These are phyloP conservation scores for Himalopsyche phryganea DNA, from an alignment of 1,140 invertebrate genomes.

Conservation along the genomic window DNA sequence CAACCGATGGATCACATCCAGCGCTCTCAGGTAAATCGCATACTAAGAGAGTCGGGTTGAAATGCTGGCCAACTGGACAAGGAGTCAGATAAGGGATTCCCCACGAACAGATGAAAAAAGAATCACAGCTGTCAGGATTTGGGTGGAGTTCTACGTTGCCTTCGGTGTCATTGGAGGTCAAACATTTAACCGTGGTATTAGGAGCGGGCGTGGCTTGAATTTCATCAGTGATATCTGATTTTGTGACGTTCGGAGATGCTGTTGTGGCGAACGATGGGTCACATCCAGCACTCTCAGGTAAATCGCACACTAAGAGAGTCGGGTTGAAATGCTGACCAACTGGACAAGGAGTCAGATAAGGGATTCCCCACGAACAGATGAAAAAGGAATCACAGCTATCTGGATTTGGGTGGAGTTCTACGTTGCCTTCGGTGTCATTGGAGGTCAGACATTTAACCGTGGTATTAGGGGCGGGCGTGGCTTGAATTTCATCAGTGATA, in stretches of 20 bases:
- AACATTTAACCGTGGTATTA: background rate
- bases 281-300: slow-evolving; percentile 49
- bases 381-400: slow-evolving; percentile 56
- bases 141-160: slow-evolving; percentile 32
- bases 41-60: slow-evolving; percentile 48
- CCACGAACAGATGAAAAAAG: slow-evolving; percentile 56
- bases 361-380: slow-evolving; percentile 49
- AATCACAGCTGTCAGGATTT: slow-evolving; percentile 52
- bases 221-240: background rate
- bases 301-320: slow-evolving; percentile 53
- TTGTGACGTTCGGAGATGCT: background rate
- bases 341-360: slow-evolving; percentile 50
- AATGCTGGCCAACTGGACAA: slow-evolving; percentile 53
- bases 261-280: background rate
- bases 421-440: background rate
- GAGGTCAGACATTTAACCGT: background rate
- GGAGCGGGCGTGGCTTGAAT: no score
- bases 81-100: slow-evolving; percentile 44
- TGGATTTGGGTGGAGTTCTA: slow-evolving; percentile 42
- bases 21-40: slow-evolving; percentile 53
- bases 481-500: no score
- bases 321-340: slow-evolving; percentile 54
- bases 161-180: background rate
- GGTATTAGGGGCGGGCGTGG: background rate
- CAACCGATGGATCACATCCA: no score